Evolutionary conservation across 2,888 invertebrate genomes (phyloP).

Genomic region (Nebria salina): DNA sequence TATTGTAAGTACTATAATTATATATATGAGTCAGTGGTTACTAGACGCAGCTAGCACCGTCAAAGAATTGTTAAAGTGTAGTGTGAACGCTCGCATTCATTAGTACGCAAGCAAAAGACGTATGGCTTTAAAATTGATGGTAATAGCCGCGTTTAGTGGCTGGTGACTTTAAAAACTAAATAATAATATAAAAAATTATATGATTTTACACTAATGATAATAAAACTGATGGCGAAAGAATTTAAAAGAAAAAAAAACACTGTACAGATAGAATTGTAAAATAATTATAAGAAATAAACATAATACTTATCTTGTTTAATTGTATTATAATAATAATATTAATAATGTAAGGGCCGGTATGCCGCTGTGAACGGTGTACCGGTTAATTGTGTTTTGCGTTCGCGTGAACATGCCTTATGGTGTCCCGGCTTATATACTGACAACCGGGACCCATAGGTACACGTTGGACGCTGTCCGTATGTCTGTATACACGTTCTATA

Average conservation of each 20-base stretch:
- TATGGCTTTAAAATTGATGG: too few relatives aligned
- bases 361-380: conserved; percentile 16
- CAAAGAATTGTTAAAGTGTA: too few relatives aligned
- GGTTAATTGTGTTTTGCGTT: conserved; percentile 65
- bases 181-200: conserved; percentile 41
- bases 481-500: conserved; percentile 74
- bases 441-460: conserved; percentile 52
- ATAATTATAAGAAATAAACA: conserved; percentile 47
- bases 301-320: conserved; percentile 58
- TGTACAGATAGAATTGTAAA: conserved; percentile 66
- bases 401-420: conserved; percentile 60
- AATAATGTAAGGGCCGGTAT: conserved; percentile 29
- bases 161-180: neutral
- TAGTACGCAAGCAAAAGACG: too few relatives aligned
- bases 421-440: conserved; percentile 66
- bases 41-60: neutral
- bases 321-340: neutral
- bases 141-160: neutral
- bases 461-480: conserved; percentile 72
- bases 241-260: conserved; percentile 59
- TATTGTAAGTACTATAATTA: conserved; percentile 65
- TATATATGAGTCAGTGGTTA: conserved; percentile 6
- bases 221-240: conserved; percentile 59
- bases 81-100: too few relatives aligned
- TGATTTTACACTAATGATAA: conserved; percentile 63